A percentile compares a stretch with the other conserved stretches of the same genome.
phyloP scores from a whole-genome alignment of 1,140 invertebrate species.

The Hylaeus volcanicus region DNA sequence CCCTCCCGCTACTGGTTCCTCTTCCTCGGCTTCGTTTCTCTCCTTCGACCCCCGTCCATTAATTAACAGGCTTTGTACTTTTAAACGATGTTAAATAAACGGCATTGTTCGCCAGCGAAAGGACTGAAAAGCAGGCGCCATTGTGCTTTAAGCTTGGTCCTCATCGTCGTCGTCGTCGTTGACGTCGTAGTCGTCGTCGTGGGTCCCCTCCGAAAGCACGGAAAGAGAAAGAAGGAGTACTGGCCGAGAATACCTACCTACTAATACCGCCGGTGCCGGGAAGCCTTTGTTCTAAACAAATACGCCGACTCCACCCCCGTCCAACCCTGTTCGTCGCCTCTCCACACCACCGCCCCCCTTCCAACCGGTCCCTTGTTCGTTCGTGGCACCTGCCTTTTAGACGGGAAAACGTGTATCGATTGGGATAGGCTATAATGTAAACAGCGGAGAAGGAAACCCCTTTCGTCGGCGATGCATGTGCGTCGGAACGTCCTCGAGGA shows the following conservation, averaged over 20 bases:
- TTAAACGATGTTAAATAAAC: slow-evolving; percentile 82
- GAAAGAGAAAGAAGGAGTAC: slow-evolving; percentile 64
- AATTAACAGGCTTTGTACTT: slow-evolving; percentile 81
- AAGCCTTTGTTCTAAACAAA: slow-evolving; percentile 79
- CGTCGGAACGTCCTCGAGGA: slow-evolving; percentile 13
- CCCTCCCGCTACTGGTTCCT: slow-evolving; percentile 10
- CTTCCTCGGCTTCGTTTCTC: slow-evolving; percentile 38
- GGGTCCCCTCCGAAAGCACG: slow-evolving; percentile 66
- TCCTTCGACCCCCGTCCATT: slow-evolving; percentile 73
- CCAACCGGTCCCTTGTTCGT: slow-evolving; percentile 40
- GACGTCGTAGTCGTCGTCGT: slow-evolving; percentile 31
- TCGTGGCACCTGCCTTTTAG: slow-evolving; percentile 60
- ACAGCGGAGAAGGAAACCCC: slow-evolving; percentile 43
- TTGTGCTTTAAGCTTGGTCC: slow-evolving; percentile 75
- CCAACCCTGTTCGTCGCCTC: not conserved
- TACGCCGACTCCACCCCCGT: slow-evolving; percentile 60
- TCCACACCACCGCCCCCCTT: slow-evolving; percentile 15
- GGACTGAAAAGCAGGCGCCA: slow-evolving; percentile 77
- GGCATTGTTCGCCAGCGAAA: slow-evolving; percentile 77
- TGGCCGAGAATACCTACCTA: slow-evolving; percentile 72
- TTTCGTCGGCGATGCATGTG: slow-evolving; percentile 3
- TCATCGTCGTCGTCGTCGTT: slow-evolving; percentile 37
- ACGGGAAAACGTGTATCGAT: slow-evolving; percentile 67
- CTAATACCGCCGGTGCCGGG: slow-evolving; percentile 66
- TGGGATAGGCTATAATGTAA: slow-evolving; percentile 68